These are phyloP conservation scores for Orussus abietinus DNA, from an alignment of 1,140 invertebrate genomes.

Conservation along the genomic window DNA sequence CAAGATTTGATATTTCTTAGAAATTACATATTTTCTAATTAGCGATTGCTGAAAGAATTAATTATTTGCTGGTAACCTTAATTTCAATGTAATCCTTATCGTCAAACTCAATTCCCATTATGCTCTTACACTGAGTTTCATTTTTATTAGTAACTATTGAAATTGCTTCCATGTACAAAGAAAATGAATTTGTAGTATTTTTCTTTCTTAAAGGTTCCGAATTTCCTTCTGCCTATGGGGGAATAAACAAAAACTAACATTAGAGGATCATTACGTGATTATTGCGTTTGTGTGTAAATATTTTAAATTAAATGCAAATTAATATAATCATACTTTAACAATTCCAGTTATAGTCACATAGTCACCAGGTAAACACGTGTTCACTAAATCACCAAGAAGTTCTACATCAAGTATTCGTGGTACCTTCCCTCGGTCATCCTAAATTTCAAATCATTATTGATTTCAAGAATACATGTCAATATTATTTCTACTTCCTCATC, in stretches of 20 bases:
- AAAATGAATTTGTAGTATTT: conserved; percentile 61
- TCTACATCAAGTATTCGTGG: conserved; percentile 87
- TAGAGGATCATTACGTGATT: conserved; percentile 11
- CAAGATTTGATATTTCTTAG: too few species aligned
- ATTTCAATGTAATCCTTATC: conserved; percentile 69
- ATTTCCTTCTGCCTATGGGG: conserved; percentile 43
- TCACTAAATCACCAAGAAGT: conserved; percentile 81
- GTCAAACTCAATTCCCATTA: conserved; percentile 58
- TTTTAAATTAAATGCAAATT: conserved; percentile 9
- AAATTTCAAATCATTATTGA: conserved; percentile 7
- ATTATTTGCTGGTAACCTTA: conserved; percentile 54
- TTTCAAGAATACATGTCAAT: conserved; percentile 6
- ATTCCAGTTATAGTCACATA: conserved; percentile 83
- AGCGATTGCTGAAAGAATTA: conserved; percentile 2
- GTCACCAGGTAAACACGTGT: conserved; percentile 83
- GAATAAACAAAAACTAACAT: conserved; percentile 14
- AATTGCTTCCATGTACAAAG: conserved; percentile 75
- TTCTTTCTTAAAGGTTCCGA: conserved; percentile 45
- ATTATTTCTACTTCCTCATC: background rate
- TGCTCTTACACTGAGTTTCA: conserved; percentile 52
- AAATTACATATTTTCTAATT: too few species aligned
- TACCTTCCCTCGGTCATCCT: conserved; percentile 71
- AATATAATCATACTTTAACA: conserved; percentile 58
- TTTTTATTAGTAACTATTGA: conserved; percentile 68
- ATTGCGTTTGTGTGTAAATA: conserved; percentile 20